Evolutionary conservation across 1,140 invertebrate genomes (phyloP).

Genomic region (Camponotus vicinus): DNA sequence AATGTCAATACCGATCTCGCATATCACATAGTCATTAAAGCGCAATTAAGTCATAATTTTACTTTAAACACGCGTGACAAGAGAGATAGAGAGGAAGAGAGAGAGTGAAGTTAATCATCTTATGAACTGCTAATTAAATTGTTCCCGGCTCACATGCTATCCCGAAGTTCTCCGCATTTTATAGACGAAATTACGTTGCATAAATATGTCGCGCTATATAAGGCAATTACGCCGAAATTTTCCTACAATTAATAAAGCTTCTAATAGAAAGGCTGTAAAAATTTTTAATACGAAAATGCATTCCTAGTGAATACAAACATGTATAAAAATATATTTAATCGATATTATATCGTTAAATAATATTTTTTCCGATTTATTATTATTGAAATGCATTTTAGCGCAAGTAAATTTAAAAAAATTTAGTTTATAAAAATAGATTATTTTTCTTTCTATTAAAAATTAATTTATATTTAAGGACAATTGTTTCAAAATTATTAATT

Average conservation of each 20-base stretch:
- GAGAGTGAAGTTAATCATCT: slow-evolving; percentile 58
- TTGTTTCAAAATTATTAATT: not conserved
- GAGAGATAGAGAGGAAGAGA: too few relatives aligned
- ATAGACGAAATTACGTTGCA: slow-evolving; percentile 46
- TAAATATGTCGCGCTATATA: slow-evolving; percentile 32
- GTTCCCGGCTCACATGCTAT: slow-evolving; percentile 29
- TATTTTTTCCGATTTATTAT: not conserved
- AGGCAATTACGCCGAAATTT: slow-evolving; percentile 36
- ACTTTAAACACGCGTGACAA: slow-evolving; percentile 43
- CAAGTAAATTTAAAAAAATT: not conserved
- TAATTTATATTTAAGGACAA: not conserved
- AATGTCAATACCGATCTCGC: slow-evolving; percentile 42
- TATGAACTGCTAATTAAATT: slow-evolving; percentile 59
- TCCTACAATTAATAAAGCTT: slow-evolving; percentile 30
- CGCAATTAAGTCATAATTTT: slow-evolving; percentile 39
- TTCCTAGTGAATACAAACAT: not conserved
- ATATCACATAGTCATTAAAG: slow-evolving; percentile 26
- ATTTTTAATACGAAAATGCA: not conserved
- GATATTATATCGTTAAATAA: not conserved
- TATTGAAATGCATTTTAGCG: not conserved
- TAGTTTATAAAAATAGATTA: not conserved
- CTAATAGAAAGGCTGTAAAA: slow-evolving; percentile 9
- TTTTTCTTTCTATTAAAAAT: not conserved
- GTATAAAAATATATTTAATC: not conserved
- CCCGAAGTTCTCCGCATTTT: slow-evolving; percentile 52